Conservation (phyloP, 1,140 invertebrate genomes). For the Conus betulinus region DNA sequence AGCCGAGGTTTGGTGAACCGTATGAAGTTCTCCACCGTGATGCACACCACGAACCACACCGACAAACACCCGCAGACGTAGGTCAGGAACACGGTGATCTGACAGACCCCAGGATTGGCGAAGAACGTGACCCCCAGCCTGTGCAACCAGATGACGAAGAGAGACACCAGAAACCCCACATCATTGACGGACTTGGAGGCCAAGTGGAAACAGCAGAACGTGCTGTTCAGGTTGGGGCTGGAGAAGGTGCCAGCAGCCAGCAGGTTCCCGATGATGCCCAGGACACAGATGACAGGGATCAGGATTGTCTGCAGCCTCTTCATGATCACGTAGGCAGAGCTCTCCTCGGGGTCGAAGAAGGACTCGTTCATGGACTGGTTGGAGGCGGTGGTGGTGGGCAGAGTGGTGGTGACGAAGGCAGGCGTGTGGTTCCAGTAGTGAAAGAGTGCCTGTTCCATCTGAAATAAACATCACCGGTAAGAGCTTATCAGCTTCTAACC, state of each 20-base stretch:
- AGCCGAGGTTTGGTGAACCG: constrained; percentile 67
- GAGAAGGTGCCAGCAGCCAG: constrained; percentile 51
- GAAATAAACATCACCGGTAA: not conserved
- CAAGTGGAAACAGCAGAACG: constrained; percentile 55
- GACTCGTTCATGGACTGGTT: not conserved
- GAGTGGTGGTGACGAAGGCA: not conserved
- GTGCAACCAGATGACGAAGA: constrained; percentile 77
- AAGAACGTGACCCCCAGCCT: constrained; percentile 73
- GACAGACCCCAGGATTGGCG: constrained; percentile 61
- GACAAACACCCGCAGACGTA: constrained; percentile 70
- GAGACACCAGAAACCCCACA: constrained; percentile 55
- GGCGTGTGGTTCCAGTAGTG: not conserved
- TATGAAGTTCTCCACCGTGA: constrained; percentile 65
- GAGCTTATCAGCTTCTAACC: not conserved
- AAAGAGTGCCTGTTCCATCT: constrained; percentile 1
- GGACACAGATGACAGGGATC: constrained; percentile 54
- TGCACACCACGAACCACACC: constrained; percentile 71
- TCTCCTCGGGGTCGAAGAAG: constrained; percentile 6
- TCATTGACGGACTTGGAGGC: constrained; percentile 52
- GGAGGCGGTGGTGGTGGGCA: not conserved
- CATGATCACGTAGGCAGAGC: constrained; percentile 27
- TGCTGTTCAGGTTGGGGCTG: constrained; percentile 39
- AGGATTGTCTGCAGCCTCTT: constrained; percentile 36
- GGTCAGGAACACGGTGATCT: constrained; percentile 65
- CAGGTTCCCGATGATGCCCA: constrained; percentile 55